Evolutionary conservation across 2,113 vertebrate species (phyloP).

Genomic region (Neofelis nebulosa): DNA sequence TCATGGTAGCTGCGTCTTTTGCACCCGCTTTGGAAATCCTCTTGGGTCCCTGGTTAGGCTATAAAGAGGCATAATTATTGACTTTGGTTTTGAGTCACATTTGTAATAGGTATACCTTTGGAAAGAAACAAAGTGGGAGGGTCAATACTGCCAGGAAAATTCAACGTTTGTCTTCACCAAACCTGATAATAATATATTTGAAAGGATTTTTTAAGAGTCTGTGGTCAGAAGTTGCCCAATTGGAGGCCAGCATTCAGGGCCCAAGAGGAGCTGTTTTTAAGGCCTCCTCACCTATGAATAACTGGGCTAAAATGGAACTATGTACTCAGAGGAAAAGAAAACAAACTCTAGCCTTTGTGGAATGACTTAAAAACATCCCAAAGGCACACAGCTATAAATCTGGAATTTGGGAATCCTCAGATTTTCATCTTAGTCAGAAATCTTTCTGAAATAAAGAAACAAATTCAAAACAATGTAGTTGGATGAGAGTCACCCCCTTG

Average conservation of each 20-base stretch:
- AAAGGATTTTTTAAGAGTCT: background rate
- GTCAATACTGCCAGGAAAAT: background rate
- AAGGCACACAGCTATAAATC: background rate
- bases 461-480: background rate
- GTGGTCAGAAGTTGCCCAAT: background rate
- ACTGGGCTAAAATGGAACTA: background rate
- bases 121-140: background rate
- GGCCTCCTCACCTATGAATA: background rate
- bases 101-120: background rate
- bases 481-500: background rate
- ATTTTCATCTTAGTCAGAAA: background rate
- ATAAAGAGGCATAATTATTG: background rate
- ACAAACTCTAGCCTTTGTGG: background rate
- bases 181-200: background rate
- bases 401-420: background rate
- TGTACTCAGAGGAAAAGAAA: background rate
- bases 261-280: background rate
- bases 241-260: background rate
- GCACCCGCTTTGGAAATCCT: background rate
- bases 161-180: background rate
- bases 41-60: background rate
- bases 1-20: background rate
- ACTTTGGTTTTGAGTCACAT: background rate
- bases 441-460: background rate
- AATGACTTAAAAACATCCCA: background rate